Conservation (phyloP, 2,888 invertebrate species). For the Xanthorhoe spadicearia region DNA sequence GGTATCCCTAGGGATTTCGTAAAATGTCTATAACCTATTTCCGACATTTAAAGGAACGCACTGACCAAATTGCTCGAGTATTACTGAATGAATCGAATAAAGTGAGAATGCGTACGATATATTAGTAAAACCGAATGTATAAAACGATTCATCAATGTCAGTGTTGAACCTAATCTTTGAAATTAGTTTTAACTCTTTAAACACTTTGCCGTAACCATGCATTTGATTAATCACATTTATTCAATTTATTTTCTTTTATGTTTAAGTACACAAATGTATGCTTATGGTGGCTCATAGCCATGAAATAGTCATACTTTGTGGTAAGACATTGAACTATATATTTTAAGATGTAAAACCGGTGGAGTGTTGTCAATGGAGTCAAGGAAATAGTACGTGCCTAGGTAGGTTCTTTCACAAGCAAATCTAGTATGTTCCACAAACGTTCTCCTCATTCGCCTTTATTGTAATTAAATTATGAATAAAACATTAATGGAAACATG, state of each 20-base stretch:
- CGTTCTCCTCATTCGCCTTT: not conserved
- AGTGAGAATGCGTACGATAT: not conserved
- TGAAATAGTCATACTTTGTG: not conserved
- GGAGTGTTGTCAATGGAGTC: not conserved
- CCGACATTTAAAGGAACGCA: not conserved
- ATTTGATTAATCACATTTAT: constrained; percentile 7
- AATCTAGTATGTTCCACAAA: not conserved
- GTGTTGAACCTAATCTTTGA: not conserved
- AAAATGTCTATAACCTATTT: no score
- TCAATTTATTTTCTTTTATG: constrained; percentile 5
- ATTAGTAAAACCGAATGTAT: not conserved
- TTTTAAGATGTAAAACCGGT: not conserved
- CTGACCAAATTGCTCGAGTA: not conserved
- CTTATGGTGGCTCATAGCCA: not conserved
- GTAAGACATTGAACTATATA: not conserved
- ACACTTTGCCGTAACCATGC: constrained; percentile 2
- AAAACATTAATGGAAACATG: not conserved
- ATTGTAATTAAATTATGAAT: not conserved
- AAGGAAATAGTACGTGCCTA: not conserved
- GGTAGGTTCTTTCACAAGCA: not conserved
- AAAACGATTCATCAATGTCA: not conserved
- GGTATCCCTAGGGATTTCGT: no score
- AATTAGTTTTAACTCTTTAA: not conserved
- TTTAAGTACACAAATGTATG: constrained; percentile 8
- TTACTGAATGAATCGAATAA: not conserved